Conservation (phyloP, 2,113 vertebrate genomes). For the Vulpes vulpes region DNA sequence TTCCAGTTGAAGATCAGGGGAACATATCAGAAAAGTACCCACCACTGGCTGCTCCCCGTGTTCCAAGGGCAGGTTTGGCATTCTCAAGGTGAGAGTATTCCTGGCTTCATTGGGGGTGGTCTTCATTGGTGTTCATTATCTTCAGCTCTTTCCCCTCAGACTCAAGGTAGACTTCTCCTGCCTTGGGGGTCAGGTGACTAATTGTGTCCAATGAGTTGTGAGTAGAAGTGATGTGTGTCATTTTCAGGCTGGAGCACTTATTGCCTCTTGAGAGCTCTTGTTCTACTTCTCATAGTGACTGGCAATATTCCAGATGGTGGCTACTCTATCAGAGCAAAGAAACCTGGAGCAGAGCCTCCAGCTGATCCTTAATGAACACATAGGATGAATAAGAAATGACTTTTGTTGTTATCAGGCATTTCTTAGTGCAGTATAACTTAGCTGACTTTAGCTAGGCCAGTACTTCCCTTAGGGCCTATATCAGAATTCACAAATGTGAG, state of each 20-base stretch:
- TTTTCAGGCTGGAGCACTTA: not conserved
- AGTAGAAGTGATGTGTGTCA: not conserved
- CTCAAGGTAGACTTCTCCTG: not conserved
- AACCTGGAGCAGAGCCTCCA: not conserved
- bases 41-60: not conserved
- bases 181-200: not conserved
- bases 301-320: not conserved
- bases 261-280: not conserved
- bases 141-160: not conserved
- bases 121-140: not conserved
- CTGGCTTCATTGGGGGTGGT: not conserved
- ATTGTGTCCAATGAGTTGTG: not conserved
- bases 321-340: not conserved
- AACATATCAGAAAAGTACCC: not conserved
- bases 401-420: not conserved
- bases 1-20: not conserved
- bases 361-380: not conserved
- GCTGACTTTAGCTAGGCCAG: not conserved
- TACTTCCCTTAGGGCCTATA: not conserved
- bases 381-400: not conserved
- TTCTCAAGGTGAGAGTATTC: not conserved
- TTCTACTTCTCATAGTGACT: not conserved
- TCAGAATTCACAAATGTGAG: not conserved
- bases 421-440: constrained; percentile 17
- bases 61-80: not conserved